A percentile compares a stretch with the other conserved stretches of the same genome.
phyloP scores from a whole-genome alignment of 2,888 invertebrate genomes.

The Eupithecia inturbata region DNA sequence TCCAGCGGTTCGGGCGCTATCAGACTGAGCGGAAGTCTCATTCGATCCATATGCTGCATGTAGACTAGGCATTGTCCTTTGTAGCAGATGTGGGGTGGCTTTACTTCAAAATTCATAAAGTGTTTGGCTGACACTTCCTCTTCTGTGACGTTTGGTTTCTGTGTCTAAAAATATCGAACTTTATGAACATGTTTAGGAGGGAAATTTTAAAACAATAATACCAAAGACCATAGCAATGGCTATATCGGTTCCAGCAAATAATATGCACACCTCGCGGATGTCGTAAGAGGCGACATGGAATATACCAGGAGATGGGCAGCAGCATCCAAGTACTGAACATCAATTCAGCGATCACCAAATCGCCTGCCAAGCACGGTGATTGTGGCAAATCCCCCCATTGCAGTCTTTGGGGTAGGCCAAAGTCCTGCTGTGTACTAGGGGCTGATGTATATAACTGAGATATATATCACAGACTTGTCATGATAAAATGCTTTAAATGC shows the following conservation, averaged over 20 bases:
- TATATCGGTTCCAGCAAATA: background rate
- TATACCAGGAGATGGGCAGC: background rate
- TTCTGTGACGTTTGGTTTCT: slow-evolving; percentile 47
- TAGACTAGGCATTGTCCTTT: slow-evolving; percentile 74
- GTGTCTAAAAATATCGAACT: slow-evolving; percentile 28
- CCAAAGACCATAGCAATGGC: background rate
- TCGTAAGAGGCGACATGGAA: background rate
- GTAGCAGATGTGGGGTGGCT: slow-evolving; percentile 77
- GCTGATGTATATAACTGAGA: background rate
- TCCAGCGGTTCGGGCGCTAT: slow-evolving; percentile 64
- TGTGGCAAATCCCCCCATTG: background rate
- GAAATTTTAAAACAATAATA: background rate
- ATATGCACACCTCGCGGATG: background rate
- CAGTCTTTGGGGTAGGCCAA: background rate
- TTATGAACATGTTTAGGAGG: background rate
- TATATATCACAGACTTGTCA: background rate
- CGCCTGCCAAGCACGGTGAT: background rate
- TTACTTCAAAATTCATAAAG: slow-evolving; percentile 57
- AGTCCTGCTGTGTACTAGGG: background rate
- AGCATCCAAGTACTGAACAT: background rate
- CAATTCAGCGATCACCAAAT: background rate
- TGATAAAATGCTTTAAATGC: background rate
- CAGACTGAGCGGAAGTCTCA: slow-evolving; percentile 69
- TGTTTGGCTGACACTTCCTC: slow-evolving; percentile 52
- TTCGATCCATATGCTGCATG: slow-evolving; percentile 69